These are phyloP conservation scores for Schizothorax lantsangensis DNA, from an alignment of 2,797 vertebrate species.

Conservation along the genomic window DNA sequence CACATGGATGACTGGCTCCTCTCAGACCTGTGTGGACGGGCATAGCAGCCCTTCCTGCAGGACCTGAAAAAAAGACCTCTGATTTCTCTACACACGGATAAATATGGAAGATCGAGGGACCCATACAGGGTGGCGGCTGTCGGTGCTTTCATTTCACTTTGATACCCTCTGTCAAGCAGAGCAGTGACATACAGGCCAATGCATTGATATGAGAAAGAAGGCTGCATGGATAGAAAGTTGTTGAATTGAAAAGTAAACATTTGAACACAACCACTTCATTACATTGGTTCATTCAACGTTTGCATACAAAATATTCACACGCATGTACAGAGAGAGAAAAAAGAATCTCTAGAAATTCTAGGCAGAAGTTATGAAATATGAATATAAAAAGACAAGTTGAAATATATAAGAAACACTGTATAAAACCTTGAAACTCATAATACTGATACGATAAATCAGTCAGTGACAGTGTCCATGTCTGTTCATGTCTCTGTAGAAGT, in stretches of 20 bases:
- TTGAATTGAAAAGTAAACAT: constrained; percentile 7
- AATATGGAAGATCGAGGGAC: constrained; percentile 53
- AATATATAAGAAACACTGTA: neutral
- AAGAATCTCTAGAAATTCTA: neutral
- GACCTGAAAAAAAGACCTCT: constrained; percentile 50
- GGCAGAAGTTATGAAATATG: neutral
- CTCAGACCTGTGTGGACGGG: constrained; percentile 54
- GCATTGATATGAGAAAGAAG: constrained; percentile 53
- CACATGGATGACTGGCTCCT: constrained; percentile 62
- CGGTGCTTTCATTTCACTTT: constrained; percentile 52
- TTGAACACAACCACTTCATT: constrained; percentile 5
- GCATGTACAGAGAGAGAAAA: neutral
- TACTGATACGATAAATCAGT: neutral
- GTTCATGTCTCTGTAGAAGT: constrained; percentile 57
- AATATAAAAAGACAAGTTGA: neutral
- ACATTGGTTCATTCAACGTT: neutral
- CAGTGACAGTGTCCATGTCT: neutral
- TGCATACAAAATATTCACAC: neutral
- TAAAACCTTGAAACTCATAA: neutral
- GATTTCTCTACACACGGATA: constrained; percentile 54
- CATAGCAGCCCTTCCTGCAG: constrained; percentile 50
- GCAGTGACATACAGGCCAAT: constrained; percentile 42
- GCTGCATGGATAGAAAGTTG: constrained; percentile 11
- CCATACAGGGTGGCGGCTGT: constrained; percentile 54
- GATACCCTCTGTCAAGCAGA: constrained; percentile 40